Evolutionary conservation across 2,113 vertebrate genomes (phyloP), one percentile per base, ranked within the genome.

Genomic region (Dryoscopus gambensis): DNA sequence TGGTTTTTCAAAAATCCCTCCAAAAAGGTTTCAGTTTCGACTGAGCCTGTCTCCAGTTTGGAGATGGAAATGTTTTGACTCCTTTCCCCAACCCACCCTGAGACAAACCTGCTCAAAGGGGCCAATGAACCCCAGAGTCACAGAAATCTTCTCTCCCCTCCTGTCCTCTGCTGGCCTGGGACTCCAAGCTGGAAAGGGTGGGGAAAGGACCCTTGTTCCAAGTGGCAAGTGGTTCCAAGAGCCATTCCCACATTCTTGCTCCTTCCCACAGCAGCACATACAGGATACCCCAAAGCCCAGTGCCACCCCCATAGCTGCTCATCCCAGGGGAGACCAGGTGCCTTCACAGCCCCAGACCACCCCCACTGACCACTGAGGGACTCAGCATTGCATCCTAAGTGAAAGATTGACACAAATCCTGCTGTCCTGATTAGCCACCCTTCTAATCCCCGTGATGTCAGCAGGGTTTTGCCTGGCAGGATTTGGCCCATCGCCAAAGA

Each of bases 311-410:
- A 50, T 0, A 7, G 64, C 70, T 69, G 47, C 33, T 79, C 7
- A 2, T 3, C 7, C 49, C 30, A 0, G 0, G 8, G 46, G 12
- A 62, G 3, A 67, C 12, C 21, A 3, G 0, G 27, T 30, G 33
- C 37, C 42, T 33, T 60, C 2, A 2, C 83, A 62, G 44, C 31
- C 37, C 28, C 64, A n/a, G 31, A 8, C 8, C 86, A 82, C 21
- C 37, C 46, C 18, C 10, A 1, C 15, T 71, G 75, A 69, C n/a
- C 15, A 7, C 60, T 5, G 42, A 8, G 21, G 35, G 3, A 67
- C 71, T 70, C 5, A 0, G 42, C 62, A 53, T 25, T 5, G 0
- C 40, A 49, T 42, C 65, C 57, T 20, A 8, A 84, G 42, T 13
- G 33, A 62, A 52, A 74, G 76, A 71, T 6, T 87, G 92, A 78